Conservation (phyloP, 2,797 vertebrate species). For the Rhinatrema bivittatum region DNA sequence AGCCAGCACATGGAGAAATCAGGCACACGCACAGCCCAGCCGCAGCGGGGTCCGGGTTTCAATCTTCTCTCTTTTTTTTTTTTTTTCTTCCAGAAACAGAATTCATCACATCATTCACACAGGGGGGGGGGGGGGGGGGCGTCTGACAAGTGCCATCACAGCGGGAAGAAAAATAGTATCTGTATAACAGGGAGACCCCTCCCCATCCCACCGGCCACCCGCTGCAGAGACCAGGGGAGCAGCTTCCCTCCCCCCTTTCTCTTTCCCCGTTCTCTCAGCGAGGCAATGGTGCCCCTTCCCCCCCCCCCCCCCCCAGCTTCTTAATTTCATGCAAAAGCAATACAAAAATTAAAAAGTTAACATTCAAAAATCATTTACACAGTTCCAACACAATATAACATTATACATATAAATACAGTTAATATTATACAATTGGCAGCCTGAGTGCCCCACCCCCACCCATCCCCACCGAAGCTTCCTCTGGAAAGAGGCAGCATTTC, state of each 20-base stretch:
- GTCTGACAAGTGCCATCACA: conserved; percentile 1
- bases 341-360: background rate
- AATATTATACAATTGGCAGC: conserved; percentile 19
- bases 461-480: too few relatives aligned
- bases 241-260: too few relatives aligned
- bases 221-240: too few relatives aligned
- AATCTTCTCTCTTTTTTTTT: conserved; percentile 4
- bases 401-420: conserved; percentile 21
- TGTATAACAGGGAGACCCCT: background rate
- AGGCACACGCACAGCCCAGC: too few relatives aligned
- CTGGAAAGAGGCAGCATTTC: conserved; percentile 6
- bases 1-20: too few relatives aligned
- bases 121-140: too few relatives aligned
- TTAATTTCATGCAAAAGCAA: conserved; percentile 9
- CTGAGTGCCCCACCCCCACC: too few relatives aligned
- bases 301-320: too few relatives aligned
- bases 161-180: background rate
- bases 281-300: too few relatives aligned
- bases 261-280: too few relatives aligned
- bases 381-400: conserved; percentile 15
- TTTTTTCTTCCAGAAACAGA: conserved; percentile 8
- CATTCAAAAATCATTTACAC: conserved; percentile 20
- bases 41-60: too few relatives aligned
- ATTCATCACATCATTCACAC: conserved; percentile 16
- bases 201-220: background rate